Evolutionary conservation across 1,140 invertebrate genomes (phyloP), one percentile per base, ranked within the genome.

Genomic region (Papilio machaon): DNA sequence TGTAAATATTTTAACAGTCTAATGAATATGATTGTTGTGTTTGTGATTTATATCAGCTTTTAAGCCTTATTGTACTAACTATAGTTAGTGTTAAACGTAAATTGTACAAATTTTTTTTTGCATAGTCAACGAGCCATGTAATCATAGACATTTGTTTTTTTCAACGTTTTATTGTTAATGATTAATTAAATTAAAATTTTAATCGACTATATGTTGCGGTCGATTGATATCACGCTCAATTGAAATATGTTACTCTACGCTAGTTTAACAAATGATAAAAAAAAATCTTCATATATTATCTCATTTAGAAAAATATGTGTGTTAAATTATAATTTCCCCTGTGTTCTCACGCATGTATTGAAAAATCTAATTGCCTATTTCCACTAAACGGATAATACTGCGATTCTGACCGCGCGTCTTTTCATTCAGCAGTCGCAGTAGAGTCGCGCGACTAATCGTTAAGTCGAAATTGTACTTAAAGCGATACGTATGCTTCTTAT

Each of bases 91-190:
- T 85, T 85, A 84, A 84, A 85, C 82, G 76, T 47, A 64, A 67
- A 67, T 81, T 82, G 73, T 47, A 75, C 78, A n/a, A n/a, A 84
- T 83, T 79, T 85, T 89, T 30, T 43, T 70, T 89, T 88, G 82
- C 87, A 89, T 89, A 89, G 38, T 80, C 81, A 91, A 90, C 88
- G 82, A 85, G 75, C 83, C 86, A 84, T 91, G 80, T 88, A 89
- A 91, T 82, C 47, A 78, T 78, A 79, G 79, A 82, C 79, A 77
- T 43, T 67, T 76, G 78, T 81, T 84, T 70, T 60, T 60, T 74
- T 80, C 38, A 35, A n/a, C 67, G 75, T 81, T 30, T 79, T 80
- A 81, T 80, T 79, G 54, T 80, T 80, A 30, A 38, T 81, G 54
- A 67, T 35, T 82, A 80, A 54, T 76, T 75, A 58, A 38, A 58